A percentile compares a stretch with the other conserved stretches of the same genome.
phyloP scores from a whole-genome alignment of 2,113 vertebrate species.

The Xiphias gladius region DNA sequence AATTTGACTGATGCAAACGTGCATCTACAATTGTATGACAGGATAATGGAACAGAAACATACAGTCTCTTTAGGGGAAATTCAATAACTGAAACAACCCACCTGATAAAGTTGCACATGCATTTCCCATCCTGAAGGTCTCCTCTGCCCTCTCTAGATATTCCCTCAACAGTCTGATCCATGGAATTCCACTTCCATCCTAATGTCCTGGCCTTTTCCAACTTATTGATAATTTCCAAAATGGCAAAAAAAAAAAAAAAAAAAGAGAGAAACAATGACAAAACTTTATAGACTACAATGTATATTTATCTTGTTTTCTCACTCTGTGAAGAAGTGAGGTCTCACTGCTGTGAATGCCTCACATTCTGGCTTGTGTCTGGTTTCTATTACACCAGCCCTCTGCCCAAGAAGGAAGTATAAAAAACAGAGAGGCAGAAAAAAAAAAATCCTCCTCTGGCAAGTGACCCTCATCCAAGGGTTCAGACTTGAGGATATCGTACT shows the following conservation, averaged over 20 bases:
- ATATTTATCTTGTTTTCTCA: slow-evolving; percentile 47
- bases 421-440: slow-evolving; percentile 52
- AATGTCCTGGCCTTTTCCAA: slow-evolving; percentile 29
- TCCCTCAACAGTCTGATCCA: slow-evolving; percentile 48
- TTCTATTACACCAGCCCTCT: slow-evolving; percentile 81
- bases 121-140: slow-evolving; percentile 70
- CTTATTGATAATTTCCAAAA: slow-evolving; percentile 34
- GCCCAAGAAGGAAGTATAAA: slow-evolving; percentile 77
- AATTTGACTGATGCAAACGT: background rate
- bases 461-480: slow-evolving; percentile 78
- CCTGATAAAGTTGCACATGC: slow-evolving; percentile 72
- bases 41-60: background rate
- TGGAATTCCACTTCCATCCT: slow-evolving; percentile 54
- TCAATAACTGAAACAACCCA: slow-evolving; percentile 65
- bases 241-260: slow-evolving; percentile 9
- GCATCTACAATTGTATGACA: background rate
- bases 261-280: background rate
- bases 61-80: background rate
- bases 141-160: slow-evolving; percentile 57
- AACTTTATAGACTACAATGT: slow-evolving; percentile 18
- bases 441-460: slow-evolving; percentile 76
- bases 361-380: slow-evolving; percentile 79
- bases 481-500: slow-evolving; percentile 73
- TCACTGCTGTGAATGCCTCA: slow-evolving; percentile 68
- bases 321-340: slow-evolving; percentile 59